These are phyloP conservation scores for Odontothrips loti DNA, from an alignment of 2,888 invertebrate species.

Conservation along the genomic window DNA sequence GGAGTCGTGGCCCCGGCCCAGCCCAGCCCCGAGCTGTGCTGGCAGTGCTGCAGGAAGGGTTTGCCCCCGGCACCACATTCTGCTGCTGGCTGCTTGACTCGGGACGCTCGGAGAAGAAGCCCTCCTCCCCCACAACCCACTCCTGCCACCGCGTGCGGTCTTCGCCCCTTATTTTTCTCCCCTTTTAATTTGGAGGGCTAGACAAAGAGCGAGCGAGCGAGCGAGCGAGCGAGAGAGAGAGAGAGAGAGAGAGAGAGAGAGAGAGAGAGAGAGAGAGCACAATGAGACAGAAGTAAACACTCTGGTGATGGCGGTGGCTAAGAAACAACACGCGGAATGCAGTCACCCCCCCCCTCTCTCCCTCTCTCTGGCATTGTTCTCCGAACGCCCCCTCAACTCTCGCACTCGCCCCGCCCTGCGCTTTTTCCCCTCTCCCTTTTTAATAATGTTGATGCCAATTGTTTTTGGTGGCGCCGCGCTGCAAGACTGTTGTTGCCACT, in stretches of 20 bases:
- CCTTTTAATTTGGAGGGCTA: slow-evolving; percentile 9
- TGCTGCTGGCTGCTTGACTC: no score
- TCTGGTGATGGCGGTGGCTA: neutral
- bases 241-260: no score
- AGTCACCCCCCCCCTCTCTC: neutral
- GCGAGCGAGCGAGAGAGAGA: no score
- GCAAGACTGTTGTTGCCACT: neutral
- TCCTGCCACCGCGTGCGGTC: no score
- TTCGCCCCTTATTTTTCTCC: slow-evolving; percentile 4
- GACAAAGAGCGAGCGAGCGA: no score
- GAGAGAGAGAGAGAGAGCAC: neutral
- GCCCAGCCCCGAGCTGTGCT: neutral
- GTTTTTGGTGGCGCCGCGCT: neutral
- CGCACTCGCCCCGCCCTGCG: neutral
- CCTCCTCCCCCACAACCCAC: no score
- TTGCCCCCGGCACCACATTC: no score
- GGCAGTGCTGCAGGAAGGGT: neutral
- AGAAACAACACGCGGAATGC: slow-evolving; percentile 1
- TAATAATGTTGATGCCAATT: slow-evolving; percentile 18
- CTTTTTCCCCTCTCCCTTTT: neutral
- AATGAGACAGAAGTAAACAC: slow-evolving; percentile 26
- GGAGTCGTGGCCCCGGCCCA: neutral
- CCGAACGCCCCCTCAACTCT: neutral
- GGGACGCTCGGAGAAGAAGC: no score
- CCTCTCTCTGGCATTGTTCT: neutral